Conservation (phyloP, 2,888 invertebrate genomes). For the Melanostoma mellinum region DNA sequence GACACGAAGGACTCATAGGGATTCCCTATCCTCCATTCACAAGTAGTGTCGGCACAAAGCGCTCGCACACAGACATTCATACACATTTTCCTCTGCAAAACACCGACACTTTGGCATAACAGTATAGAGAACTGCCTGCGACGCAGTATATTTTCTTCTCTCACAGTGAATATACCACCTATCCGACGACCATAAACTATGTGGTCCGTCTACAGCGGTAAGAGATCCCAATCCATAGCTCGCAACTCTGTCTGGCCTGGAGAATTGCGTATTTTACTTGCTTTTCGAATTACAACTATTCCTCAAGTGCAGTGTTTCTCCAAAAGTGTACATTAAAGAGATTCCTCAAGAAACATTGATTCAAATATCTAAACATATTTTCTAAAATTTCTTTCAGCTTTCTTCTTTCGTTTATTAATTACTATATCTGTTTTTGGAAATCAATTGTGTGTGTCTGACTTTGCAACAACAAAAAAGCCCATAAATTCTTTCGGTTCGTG, state of each 20-base stretch:
- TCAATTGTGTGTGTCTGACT: conserved; percentile 18
- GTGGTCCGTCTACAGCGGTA: conserved; percentile 36
- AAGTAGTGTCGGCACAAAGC: conserved; percentile 47
- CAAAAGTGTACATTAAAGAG: conserved; percentile 47
- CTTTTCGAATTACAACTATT: not conserved
- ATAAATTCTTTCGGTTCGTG: conserved; percentile 26
- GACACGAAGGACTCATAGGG: conserved; percentile 68
- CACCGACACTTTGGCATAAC: conserved; percentile 31
- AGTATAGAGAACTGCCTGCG: conserved; percentile 61
- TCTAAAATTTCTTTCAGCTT: conserved; percentile 34
- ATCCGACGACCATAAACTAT: conserved; percentile 16
- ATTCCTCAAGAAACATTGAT: not conserved
- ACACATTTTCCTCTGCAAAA: conserved; percentile 9
- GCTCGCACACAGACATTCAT: conserved; percentile 35
- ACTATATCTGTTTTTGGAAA: conserved; percentile 6
- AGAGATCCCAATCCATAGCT: conserved; percentile 20
- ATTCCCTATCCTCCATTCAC: conserved; percentile 73
- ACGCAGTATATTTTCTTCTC: conserved; percentile 59
- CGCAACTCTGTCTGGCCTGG: conserved; percentile 28
- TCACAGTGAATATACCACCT: conserved; percentile 13
- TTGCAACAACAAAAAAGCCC: conserved; percentile 8
- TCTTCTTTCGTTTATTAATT: conserved; percentile 3
- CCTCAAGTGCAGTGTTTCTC: conserved; percentile 35
- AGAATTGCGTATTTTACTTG: conserved; percentile 51
- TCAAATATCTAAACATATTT: conserved; percentile 13